These are phyloP conservation scores for Styela clava DNA, from an alignment of 23 tunicate species.

Conservation along the genomic window DNA sequence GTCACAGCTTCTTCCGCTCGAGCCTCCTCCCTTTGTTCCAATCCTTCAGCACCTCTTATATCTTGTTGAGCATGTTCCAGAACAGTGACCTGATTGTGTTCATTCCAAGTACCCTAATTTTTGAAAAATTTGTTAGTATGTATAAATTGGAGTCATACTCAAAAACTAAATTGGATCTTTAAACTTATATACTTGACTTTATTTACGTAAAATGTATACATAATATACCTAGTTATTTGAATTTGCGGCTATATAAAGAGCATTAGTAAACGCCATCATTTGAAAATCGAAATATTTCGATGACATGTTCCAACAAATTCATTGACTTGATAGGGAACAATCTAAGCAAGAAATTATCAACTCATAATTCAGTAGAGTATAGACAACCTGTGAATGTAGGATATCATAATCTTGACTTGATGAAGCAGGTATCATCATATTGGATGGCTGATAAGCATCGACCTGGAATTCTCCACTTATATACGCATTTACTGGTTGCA, in stretches of 20 bases:
- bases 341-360: neutral
- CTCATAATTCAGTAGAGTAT: neutral
- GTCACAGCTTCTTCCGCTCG: neutral
- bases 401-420: slow-evolving; percentile 30
- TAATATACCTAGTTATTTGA: too few species aligned
- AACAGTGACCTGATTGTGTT: neutral
- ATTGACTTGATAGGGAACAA: too few species aligned
- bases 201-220: too few species aligned
- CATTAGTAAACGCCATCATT: too few species aligned
- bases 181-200: too few species aligned
- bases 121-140: too few species aligned
- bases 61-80: neutral
- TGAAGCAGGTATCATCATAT: neutral
- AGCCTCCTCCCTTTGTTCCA: neutral
- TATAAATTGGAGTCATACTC: too few species aligned
- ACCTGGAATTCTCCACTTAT: neutral
- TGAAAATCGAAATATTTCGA: too few species aligned
- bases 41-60: neutral
- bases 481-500: neutral
- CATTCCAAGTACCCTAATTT: neutral
- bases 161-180: too few species aligned
- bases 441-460: neutral
- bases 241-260: too few species aligned
- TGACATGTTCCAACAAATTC: too few species aligned
- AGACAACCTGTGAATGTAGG: slow-evolving; percentile 25